These are phyloP conservation scores for Emydocephalus ijimae DNA, from an alignment of 2,113 vertebrate genomes.

Conservation along the genomic window DNA sequence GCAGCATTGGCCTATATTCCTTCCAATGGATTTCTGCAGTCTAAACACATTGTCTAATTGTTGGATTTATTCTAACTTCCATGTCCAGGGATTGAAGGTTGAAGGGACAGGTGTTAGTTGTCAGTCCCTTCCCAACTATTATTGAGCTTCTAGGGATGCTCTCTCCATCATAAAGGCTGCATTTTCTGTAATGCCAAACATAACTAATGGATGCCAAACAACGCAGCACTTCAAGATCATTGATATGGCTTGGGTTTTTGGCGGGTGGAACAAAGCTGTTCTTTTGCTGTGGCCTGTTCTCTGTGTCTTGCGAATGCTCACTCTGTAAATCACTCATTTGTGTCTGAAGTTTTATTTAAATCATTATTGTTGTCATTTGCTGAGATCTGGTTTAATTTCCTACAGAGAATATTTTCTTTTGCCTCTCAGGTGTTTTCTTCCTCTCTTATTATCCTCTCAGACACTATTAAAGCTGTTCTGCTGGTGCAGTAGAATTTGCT, in stretches of 20 bases:
- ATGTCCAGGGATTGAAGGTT: slow-evolving; percentile 15
- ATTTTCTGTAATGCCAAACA: slow-evolving; percentile 58
- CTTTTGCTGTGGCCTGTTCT: slow-evolving; percentile 56
- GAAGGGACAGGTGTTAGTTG: slow-evolving; percentile 58
- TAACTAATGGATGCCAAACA: slow-evolving; percentile 69
- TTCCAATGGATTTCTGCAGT: slow-evolving; percentile 32
- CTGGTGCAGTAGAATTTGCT: slow-evolving; percentile 55
- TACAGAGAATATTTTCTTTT: slow-evolving; percentile 59
- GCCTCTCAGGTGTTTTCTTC: slow-evolving; percentile 44
- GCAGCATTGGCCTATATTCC: not conserved
- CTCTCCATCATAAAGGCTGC: slow-evolving; percentile 49
- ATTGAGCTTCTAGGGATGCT: slow-evolving; percentile 51
- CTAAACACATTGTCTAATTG: slow-evolving; percentile 23
- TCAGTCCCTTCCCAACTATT: slow-evolving; percentile 57
- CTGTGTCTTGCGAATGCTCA: slow-evolving; percentile 54
- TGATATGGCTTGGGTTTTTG: slow-evolving; percentile 65
- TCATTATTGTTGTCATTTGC: slow-evolving; percentile 65
- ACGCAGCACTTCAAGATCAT: slow-evolving; percentile 65
- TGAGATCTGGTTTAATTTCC: slow-evolving; percentile 64
- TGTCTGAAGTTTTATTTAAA: slow-evolving; percentile 61
- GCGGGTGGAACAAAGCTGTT: slow-evolving; percentile 52
- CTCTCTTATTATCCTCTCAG: slow-evolving; percentile 47
- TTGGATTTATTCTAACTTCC: slow-evolving; percentile 41
- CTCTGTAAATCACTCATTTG: slow-evolving; percentile 58
- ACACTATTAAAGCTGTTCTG: slow-evolving; percentile 55